These are phyloP conservation scores for Melanaphis sacchari DNA, from an alignment of 1,140 invertebrate genomes.

Conservation along the genomic window DNA sequence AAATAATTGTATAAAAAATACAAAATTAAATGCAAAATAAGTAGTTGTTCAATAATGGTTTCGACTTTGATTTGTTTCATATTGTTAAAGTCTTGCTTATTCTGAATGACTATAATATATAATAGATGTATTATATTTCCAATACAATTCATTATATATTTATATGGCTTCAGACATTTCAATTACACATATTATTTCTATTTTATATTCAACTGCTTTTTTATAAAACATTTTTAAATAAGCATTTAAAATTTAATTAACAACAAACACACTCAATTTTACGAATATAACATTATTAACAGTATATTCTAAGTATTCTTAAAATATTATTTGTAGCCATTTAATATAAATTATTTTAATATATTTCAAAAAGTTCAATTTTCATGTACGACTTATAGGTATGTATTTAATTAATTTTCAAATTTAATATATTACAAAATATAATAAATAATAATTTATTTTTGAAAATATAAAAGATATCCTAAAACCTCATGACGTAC, in stretches of 20 bases:
- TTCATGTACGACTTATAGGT: not conserved
- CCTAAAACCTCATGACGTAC: not conserved
- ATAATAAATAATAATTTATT: not conserved
- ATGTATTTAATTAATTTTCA: not conserved
- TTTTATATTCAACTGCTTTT: not conserved
- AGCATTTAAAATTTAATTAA: not conserved
- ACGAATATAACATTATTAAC: not conserved
- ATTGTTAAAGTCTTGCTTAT: not conserved
- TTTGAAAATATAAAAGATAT: not conserved
- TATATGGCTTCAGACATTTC: not conserved
- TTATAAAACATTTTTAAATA: not conserved
- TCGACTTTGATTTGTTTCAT: not conserved
- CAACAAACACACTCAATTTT: not conserved
- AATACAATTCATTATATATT: not conserved
- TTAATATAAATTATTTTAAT: not conserved
- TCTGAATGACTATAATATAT: not conserved
- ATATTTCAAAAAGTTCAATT: not conserved
- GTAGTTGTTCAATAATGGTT: not conserved
- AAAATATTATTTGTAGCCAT: not conserved
- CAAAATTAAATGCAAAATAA: not conserved
- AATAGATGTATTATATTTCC: not conserved
- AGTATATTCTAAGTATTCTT: not conserved
- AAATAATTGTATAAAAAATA: not conserved
- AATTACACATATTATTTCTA: not conserved
- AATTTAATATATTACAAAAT: not conserved